Percentiles rank a stretch among this genome's conserved stretches.
phyloP scores from a whole-genome alignment of 2,888 invertebrate genomes.

The Drosophila meridionalis region DNA sequence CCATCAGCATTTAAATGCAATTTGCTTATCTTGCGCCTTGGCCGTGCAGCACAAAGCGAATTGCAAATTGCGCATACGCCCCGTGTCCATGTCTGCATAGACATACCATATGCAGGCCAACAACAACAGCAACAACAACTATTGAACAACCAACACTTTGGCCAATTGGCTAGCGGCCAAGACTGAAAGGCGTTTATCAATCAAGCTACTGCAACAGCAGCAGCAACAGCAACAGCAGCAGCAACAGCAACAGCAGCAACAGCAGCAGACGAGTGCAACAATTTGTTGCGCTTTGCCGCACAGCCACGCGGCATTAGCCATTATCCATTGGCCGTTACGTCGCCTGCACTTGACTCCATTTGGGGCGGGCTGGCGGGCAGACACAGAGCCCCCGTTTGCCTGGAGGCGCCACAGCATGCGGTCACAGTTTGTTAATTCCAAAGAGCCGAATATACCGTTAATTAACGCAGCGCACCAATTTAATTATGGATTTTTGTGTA shows the following conservation, averaged over 20 bases:
- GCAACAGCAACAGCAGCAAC: constrained; percentile 27
- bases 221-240: constrained; percentile 29
- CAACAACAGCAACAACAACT: constrained; percentile 4
- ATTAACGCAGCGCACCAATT: constrained; percentile 66
- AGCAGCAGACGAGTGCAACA: constrained; percentile 62
- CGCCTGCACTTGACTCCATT: constrained; percentile 75
- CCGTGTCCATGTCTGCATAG: constrained; percentile 32
- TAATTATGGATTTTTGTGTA: constrained; percentile 44
- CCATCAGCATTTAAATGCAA: constrained; percentile 55
- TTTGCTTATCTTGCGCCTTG: constrained; percentile 62
- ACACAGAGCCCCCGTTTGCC: constrained; percentile 12
- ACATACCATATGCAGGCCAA: constrained; percentile 20
- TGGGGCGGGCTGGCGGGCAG: constrained; percentile 23
- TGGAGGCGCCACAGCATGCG: constrained; percentile 59
- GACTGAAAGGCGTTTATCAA: constrained; percentile 71
- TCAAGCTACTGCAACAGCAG: constrained; percentile 47
- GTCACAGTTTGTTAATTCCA: constrained; percentile 77
- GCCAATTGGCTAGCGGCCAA: constrained; percentile 28
- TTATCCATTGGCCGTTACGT: constrained; percentile 57
- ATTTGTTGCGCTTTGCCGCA: constrained; percentile 76
- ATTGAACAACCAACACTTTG: constrained; percentile 24
- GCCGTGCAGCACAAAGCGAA: constrained; percentile 53
- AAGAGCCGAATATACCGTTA: constrained; percentile 61
- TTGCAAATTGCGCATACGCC: constrained; percentile 79
- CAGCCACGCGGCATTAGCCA: constrained; percentile 54